phyloP scores from a whole-genome alignment of 2,113 vertebrate genomes.

The Tor tambroides region DNA sequence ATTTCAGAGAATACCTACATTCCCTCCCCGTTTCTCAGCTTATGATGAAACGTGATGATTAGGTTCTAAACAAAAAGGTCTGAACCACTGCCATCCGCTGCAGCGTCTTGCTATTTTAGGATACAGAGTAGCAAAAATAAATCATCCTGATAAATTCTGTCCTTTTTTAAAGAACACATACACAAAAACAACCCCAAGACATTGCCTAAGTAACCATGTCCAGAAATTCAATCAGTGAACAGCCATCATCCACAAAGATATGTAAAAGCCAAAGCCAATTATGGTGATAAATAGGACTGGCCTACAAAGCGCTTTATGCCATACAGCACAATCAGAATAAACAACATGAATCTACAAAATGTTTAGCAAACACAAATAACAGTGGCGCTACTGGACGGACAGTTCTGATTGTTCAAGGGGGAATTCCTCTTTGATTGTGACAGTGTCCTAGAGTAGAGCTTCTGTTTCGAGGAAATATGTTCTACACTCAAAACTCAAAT shows the following conservation, averaged over 20 bases:
- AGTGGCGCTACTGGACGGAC: too few relatives aligned
- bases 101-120: not conserved
- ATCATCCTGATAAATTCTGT: constrained; percentile 22
- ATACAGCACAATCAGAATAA: not conserved
- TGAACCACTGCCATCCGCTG: not conserved
- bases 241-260: not conserved
- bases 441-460: not conserved
- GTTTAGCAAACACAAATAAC: constrained; percentile 19
- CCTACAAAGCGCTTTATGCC: not conserved
- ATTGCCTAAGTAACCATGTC: not conserved
- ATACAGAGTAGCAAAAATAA: constrained; percentile 20
- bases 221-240: constrained; percentile 15
- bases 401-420: not conserved
- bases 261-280: constrained; percentile 7
- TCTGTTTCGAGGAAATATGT: not conserved
- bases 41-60: not conserved
- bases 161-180: not conserved
- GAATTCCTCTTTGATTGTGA: not conserved
- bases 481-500: not conserved
- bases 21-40: not conserved
- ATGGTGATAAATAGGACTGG: not conserved
- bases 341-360: not conserved
- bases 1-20: not conserved
- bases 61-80: constrained; percentile 2
- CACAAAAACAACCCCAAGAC: not conserved